Conservation (phyloP, 2,888 invertebrate genomes). For the Harpagoxenus sublaevis region DNA sequence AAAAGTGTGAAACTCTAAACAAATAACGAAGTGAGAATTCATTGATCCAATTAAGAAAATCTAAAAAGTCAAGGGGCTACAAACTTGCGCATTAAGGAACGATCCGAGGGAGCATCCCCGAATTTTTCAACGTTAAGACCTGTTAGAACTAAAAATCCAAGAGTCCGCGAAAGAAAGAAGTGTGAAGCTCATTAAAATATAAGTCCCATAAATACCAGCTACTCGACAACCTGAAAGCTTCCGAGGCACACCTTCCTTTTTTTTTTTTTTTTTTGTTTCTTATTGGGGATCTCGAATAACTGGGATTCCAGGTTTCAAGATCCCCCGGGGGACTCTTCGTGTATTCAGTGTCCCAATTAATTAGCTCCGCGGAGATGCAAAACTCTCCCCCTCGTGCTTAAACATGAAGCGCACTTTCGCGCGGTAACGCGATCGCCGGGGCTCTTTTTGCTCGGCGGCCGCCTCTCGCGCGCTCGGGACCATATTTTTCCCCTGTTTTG, state of each 20-base stretch:
- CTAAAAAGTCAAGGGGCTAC: not conserved
- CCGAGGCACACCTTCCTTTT: not conserved
- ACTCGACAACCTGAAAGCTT: not conserved
- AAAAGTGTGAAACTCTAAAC: not conserved
- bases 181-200: not conserved
- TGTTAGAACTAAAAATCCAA: not conserved
- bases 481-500: constrained; percentile 77
- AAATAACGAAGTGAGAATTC: not conserved
- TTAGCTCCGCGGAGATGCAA: constrained; percentile 43
- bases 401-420: constrained; percentile 60
- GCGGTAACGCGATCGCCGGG: constrained; percentile 50
- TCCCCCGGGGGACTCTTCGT: constrained; percentile 25
- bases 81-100: not conserved
- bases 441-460: constrained; percentile 52
- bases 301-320: constrained; percentile 20
- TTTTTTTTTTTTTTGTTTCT: not conserved
- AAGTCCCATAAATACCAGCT: not conserved
- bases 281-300: constrained; percentile 9
- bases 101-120: not conserved
- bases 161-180: not conserved
- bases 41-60: not conserved
- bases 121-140: not conserved
- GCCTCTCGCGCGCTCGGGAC: constrained; percentile 34
- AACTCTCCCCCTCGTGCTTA: constrained; percentile 20
- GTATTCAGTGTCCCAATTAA: constrained; percentile 45